phyloP scores from a whole-genome alignment of 2,113 vertebrate species.

The Gasterosteus nipponicus region DNA sequence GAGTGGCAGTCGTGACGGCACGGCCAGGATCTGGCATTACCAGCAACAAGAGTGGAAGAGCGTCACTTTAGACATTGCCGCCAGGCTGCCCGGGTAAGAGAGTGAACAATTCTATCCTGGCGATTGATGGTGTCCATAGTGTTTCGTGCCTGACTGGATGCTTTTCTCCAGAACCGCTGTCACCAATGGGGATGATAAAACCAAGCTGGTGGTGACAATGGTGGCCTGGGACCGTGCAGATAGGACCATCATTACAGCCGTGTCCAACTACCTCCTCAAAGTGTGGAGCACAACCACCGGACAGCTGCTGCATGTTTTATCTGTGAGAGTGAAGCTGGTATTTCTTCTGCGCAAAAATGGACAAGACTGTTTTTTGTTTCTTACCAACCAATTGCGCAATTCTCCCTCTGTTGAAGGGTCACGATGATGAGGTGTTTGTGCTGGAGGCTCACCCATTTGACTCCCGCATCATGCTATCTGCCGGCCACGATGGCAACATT shows the following conservation, averaged over 20 bases:
- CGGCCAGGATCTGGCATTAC: constrained; percentile 94
- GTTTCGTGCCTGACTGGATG: not conserved
- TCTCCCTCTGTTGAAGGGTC: constrained; percentile 83
- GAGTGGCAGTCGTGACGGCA: constrained; percentile 97
- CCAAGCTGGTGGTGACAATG: constrained; percentile 97
- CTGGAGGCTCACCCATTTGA: constrained; percentile 97
- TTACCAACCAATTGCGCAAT: not conserved
- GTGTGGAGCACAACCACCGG: constrained; percentile 92
- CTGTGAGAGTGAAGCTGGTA: constrained; percentile 75
- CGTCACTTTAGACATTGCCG: constrained; percentile 89
- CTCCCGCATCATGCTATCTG: constrained; percentile 95
- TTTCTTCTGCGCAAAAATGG: not conserved
- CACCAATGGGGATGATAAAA: constrained; percentile 89
- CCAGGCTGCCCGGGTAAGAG: constrained; percentile 91
- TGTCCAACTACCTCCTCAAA: constrained; percentile 96
- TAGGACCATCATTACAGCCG: constrained; percentile 91
- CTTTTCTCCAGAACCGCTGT: constrained; percentile 79
- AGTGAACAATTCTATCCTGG: not conserved
- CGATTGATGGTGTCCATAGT: not conserved
- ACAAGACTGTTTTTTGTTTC: not conserved
- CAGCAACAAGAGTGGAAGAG: constrained; percentile 97
- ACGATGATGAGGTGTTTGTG: constrained; percentile 97
- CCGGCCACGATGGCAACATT: constrained; percentile 97
- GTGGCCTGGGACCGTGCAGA: constrained; percentile 96
- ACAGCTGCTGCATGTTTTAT: constrained; percentile 92